Percentiles rank a stretch among this genome's conserved stretches.
phyloP scores from a whole-genome alignment of 2,113 vertebrate genomes.

The Podilymbus podiceps region DNA sequence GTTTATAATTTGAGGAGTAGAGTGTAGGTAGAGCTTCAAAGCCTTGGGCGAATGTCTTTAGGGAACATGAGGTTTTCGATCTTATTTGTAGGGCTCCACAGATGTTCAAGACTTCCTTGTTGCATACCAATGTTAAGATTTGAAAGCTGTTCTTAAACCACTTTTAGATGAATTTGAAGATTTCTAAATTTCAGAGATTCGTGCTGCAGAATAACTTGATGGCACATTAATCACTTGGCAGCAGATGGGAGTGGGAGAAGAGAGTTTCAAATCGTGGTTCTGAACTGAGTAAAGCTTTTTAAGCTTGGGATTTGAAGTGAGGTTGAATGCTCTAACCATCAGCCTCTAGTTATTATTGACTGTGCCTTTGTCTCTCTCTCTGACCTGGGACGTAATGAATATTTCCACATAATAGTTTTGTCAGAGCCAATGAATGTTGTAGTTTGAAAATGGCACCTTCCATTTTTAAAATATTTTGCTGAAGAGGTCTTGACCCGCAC shows the following conservation, averaged over 20 bases:
- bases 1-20: neutral
- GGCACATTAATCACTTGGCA: slow-evolving; percentile 46
- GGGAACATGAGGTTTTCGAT: neutral
- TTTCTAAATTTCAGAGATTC: neutral
- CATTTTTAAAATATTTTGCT: neutral
- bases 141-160: slow-evolving; percentile 1
- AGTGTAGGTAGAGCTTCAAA: neutral
- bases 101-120: neutral
- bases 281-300: slow-evolving; percentile 5
- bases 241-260: slow-evolving; percentile 59
- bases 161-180: neutral
- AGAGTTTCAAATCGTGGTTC: neutral
- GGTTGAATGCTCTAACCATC: neutral
- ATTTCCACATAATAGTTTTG: neutral
- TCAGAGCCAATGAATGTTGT: neutral
- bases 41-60: neutral
- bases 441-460: neutral
- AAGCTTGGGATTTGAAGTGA: neutral
- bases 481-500: neutral
- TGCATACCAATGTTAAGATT: neutral
- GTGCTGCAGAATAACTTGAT: slow-evolving; percentile 1
- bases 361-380: neutral
- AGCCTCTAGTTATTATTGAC: neutral
- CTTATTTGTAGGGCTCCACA: neutral
- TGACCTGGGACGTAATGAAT: neutral